phyloP scores from a whole-genome alignment of 92 coral and sea anemone genomes.

The Micromussa lordhowensis region DNA sequence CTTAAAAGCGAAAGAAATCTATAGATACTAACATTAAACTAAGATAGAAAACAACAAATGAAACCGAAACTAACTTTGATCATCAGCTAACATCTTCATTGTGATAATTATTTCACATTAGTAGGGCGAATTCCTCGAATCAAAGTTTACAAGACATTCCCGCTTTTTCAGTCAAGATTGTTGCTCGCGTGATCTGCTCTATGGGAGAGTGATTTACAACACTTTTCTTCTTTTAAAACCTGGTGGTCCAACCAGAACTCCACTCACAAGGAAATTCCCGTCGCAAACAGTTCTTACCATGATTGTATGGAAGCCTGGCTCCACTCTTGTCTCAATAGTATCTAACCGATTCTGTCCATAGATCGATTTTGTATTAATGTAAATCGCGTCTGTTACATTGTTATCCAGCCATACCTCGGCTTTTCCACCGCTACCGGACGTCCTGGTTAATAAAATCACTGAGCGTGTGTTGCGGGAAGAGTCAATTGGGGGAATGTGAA shows the following conservation, averaged over 20 bases:
- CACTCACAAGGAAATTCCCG: slow-evolving; percentile 64
- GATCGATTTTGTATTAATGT: slow-evolving; percentile 16
- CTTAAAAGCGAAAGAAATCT: no score
- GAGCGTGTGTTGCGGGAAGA: slow-evolving; percentile 53
- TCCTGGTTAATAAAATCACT: slow-evolving; percentile 55
- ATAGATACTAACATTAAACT: no score
- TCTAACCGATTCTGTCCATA: slow-evolving; percentile 54
- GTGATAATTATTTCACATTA: no score
- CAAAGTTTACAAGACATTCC: neutral
- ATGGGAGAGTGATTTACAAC: neutral
- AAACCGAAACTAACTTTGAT: no score
- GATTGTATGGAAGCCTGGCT: slow-evolving; percentile 58
- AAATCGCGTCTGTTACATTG: slow-evolving; percentile 19
- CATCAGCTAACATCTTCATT: no score
- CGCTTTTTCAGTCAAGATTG: neutral
- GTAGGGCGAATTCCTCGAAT: no score
- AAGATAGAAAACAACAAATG: no score
- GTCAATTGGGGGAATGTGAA: slow-evolving; percentile 29
- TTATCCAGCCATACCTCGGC: slow-evolving; percentile 64
- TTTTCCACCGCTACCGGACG: slow-evolving; percentile 47
- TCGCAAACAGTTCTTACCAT: slow-evolving; percentile 51
- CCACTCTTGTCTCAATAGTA: slow-evolving; percentile 50
- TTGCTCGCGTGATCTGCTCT: neutral
- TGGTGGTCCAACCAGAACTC: slow-evolving; percentile 72
- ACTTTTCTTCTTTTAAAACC: slow-evolving; percentile 46